Evolutionary conservation across 2,113 vertebrate genomes (phyloP), one percentile per base, ranked within the genome.

Genomic region (Lucifuga dentata): DNA sequence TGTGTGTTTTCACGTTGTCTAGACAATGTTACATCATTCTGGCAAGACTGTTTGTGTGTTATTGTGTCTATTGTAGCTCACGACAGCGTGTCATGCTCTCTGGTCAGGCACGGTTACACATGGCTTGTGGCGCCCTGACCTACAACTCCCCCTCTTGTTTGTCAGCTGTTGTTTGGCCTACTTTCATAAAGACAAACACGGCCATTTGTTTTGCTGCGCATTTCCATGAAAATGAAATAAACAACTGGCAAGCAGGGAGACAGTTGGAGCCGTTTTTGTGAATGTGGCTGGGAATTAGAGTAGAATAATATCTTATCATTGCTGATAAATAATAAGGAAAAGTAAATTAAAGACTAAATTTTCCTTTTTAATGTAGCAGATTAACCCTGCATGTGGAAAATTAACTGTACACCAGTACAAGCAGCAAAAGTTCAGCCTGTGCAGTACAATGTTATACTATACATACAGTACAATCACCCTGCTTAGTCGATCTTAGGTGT

Each of bases 131-230:
- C 65, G 57, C 87, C 58, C 78, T 91, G 87, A 92, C 90, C 90
- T 86, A 87, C 81, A 89, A 88, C 88, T 71, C 83, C 85, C 89
- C 83, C 81, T 78, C 84, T 83, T 90, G 88, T 89, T 92, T 90
- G 88, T 87, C 82, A 81, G 80, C 60, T 52, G 80, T 91, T 91
- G 85, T 90, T 90, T 93, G 92, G 89, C 91, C 93, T 92, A 92
- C 85, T 91, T 94, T 92, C 85, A 82, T 86, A 56, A 87, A 80
- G 89, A 90, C 86, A 89, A 93, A 90, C 78, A 91, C 51, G 68
- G 74, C 71, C 82, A 83, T 89, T 91, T 92, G 85, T 90, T 87
- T 83, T 83, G 82, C 85, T 83, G 78, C 81, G 69, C 73, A 88
- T 89, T 91, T 89, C 87, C 86, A 93, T 93, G 55, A 90, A 90